Percentiles rank a stretch among this genome's conserved stretches.
Conservation (phyloP, 1,140 invertebrate genomes). For the Lasaia peninsularis region DNA sequence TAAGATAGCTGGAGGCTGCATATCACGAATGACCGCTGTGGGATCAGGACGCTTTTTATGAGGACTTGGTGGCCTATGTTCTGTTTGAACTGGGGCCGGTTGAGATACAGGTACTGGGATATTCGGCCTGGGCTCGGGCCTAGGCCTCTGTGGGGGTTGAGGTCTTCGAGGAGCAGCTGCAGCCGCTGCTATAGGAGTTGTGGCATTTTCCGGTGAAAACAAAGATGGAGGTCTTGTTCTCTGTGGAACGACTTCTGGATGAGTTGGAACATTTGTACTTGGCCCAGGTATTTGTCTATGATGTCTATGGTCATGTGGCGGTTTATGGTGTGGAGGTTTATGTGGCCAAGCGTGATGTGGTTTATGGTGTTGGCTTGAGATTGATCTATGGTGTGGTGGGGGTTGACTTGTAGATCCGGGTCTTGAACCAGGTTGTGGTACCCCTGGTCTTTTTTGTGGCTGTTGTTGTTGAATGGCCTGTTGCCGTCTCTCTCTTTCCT, state of each 20-base stretch:
- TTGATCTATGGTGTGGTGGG: constrained; percentile 42
- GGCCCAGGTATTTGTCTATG: constrained; percentile 32
- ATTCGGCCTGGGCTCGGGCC: constrained; percentile 24
- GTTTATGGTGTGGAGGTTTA: constrained; percentile 55
- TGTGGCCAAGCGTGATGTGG: constrained; percentile 54
- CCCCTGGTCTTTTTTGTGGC: constrained; percentile 2
- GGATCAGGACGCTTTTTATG: constrained; percentile 54
- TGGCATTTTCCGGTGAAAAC: constrained; percentile 63
- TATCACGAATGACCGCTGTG: constrained; percentile 48
- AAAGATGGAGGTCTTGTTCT: constrained; percentile 58
- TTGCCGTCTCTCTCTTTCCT: constrained; percentile 50
- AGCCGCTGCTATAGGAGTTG: constrained; percentile 43
- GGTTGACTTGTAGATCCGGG: constrained; percentile 29
- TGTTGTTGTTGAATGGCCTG: constrained; percentile 33
- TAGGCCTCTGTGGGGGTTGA: constrained; percentile 26
- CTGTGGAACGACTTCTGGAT: constrained; percentile 35
- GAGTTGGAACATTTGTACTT: constrained; percentile 27
- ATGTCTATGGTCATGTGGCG: constrained; percentile 46
- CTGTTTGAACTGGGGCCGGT: constrained; percentile 23
- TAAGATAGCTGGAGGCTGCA: constrained; percentile 63
- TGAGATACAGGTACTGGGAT: constrained; percentile 17
- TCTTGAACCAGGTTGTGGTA: constrained; percentile 15
- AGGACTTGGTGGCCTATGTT: constrained; percentile 40
- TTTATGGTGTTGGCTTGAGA: constrained; percentile 44
- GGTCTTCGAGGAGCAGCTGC: constrained; percentile 38